Conservation (phyloP, 2,797 vertebrate species). For the Acanthis flammea region DNA sequence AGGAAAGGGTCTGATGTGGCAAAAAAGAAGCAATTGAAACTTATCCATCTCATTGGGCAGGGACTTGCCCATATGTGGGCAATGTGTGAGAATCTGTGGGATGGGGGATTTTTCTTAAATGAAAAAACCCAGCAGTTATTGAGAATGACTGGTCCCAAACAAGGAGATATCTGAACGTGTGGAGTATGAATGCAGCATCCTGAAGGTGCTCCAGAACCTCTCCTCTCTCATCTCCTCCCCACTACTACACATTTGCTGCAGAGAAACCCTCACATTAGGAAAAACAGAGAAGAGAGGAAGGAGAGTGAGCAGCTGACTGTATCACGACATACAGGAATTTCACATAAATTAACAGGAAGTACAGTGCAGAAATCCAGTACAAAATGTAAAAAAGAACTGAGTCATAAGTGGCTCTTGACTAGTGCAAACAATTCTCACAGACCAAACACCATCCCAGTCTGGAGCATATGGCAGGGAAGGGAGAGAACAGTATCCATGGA, state of each 20-base stretch:
- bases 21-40: background rate
- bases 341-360: background rate
- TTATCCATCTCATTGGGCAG: background rate
- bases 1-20: background rate
- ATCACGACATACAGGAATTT: background rate
- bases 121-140: background rate
- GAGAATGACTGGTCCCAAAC: background rate
- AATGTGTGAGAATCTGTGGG: background rate
- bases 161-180: background rate
- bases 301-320: background rate
- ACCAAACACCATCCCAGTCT: background rate
- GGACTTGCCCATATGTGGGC: background rate
- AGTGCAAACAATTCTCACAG: background rate
- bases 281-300: background rate
- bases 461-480: background rate
- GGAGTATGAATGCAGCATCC: accelerated
- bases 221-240: background rate
- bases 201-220: background rate
- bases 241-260: background rate
- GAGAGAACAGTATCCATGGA: background rate
- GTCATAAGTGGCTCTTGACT: background rate
- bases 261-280: background rate
- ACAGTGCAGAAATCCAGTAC: background rate
- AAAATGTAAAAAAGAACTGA: background rate
- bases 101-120: background rate